These are phyloP conservation scores for Gymnoscelis rufifasciata DNA, from an alignment of 2,888 invertebrate species.

Conservation along the genomic window DNA sequence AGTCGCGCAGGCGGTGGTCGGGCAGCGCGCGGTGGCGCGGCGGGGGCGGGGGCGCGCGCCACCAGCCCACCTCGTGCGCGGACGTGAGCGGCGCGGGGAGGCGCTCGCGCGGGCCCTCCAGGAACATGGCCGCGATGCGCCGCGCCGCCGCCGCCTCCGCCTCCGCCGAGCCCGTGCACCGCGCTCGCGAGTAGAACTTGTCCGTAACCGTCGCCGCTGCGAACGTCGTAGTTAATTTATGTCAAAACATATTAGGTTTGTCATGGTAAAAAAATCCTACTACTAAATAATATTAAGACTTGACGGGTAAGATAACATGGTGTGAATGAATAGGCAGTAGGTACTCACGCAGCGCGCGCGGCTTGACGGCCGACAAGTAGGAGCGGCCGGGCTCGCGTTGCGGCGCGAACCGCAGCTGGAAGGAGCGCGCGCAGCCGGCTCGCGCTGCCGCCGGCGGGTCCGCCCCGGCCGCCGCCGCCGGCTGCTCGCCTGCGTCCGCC, in stretches of 20 bases:
- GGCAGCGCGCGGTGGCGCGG: constrained; percentile 42
- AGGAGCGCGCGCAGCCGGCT: constrained; percentile 29
- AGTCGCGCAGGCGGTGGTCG: constrained; percentile 68
- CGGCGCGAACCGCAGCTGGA: constrained; percentile 40
- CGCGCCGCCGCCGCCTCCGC: constrained; percentile 30
- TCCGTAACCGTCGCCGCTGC: constrained; percentile 59
- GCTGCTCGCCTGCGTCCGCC: background rate
- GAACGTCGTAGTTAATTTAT: background rate
- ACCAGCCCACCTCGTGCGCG: constrained; percentile 35
- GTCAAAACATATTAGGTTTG: too few relatives aligned
- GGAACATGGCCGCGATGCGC: constrained; percentile 43
- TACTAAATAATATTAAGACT: too few relatives aligned
- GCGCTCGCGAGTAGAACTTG: constrained; percentile 39
- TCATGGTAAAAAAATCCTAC: too few relatives aligned
- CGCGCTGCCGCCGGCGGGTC: constrained; percentile 48
- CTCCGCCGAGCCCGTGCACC: constrained; percentile 9
- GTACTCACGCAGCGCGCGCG: constrained; percentile 42
- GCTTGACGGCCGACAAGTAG: constrained; percentile 38
- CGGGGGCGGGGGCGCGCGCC: constrained; percentile 16
- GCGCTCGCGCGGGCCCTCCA: constrained; percentile 38
- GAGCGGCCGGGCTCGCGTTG: constrained; percentile 65
- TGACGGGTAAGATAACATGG: too few relatives aligned
- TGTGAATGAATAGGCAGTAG: too few relatives aligned
- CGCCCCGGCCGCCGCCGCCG: background rate
- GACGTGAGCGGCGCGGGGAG: constrained; percentile 39